phyloP scores from a whole-genome alignment of 1,140 invertebrate genomes.

The Ptiloglossa arizonensis region DNA sequence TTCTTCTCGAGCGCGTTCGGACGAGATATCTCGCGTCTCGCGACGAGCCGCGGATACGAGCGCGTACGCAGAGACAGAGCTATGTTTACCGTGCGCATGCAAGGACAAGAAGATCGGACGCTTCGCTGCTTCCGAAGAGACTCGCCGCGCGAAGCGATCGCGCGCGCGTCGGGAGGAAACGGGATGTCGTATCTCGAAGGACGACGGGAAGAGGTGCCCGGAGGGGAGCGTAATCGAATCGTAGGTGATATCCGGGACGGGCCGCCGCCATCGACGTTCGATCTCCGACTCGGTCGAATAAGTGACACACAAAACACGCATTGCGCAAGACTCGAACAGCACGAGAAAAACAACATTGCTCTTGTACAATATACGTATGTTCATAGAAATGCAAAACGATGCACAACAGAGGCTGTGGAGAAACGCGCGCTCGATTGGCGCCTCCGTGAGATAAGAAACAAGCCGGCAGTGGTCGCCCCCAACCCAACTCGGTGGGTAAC shows the following conservation, averaged over 20 bases:
- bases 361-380: constrained; percentile 10
- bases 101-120: constrained; percentile 29
- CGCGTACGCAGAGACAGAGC: constrained; percentile 17
- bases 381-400: constrained; percentile 41
- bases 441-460: constrained; percentile 48
- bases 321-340: constrained; percentile 50
- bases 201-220: background rate
- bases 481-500: constrained; percentile 19
- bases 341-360: constrained; percentile 45
- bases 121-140: constrained; percentile 2
- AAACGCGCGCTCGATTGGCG: constrained; percentile 53
- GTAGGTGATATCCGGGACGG: background rate
- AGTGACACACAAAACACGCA: constrained; percentile 48
- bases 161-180: background rate
- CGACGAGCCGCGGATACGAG: background rate
- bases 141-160: too few species aligned
- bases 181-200: too few species aligned
- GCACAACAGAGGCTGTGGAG: constrained; percentile 51
- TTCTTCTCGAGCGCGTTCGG: background rate
- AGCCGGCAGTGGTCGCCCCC: constrained; percentile 31
- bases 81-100: constrained; percentile 50
- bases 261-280: background rate
- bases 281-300: constrained; percentile 8
- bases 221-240: background rate
- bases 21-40: background rate